phyloP scores from a whole-genome alignment of 1,140 invertebrate species.

The Kradibia gibbosae region DNA sequence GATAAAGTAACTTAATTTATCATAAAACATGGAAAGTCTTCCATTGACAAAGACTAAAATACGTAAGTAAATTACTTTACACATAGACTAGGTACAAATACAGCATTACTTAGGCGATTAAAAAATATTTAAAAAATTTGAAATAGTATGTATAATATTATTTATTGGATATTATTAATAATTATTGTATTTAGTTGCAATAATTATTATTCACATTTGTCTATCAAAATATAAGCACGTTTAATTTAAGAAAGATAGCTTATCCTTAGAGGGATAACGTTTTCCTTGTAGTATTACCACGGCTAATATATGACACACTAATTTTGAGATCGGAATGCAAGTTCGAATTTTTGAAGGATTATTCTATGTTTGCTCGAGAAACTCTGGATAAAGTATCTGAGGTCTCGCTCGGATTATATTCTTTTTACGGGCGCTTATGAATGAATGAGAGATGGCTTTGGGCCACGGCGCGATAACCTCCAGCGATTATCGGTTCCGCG shows the following conservation, averaged over 20 bases:
- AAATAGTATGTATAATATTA: too few species aligned
- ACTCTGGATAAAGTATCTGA: neutral
- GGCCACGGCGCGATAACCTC: slow-evolving; percentile 47
- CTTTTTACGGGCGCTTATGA: slow-evolving; percentile 28
- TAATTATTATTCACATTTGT: too few species aligned
- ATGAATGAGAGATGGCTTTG: slow-evolving; percentile 39
- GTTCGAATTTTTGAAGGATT: too few species aligned
- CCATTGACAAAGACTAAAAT: neutral
- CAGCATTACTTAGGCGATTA: neutral
- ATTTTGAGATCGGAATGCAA: too few species aligned
- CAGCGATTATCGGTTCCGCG: slow-evolving; percentile 36
- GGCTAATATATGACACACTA: too few species aligned
- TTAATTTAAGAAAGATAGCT: too few species aligned
- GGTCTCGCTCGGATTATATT: neutral
- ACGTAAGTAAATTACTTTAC: neutral
- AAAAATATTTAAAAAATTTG: too few species aligned
- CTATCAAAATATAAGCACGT: too few species aligned
- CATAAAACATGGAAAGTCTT: neutral
- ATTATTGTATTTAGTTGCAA: too few species aligned
- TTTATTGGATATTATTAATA: too few species aligned
- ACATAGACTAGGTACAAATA: neutral
- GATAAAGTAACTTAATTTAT: neutral
- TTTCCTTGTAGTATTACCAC: too few species aligned
- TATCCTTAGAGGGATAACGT: too few species aligned
- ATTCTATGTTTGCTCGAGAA: neutral